Percentiles rank a stretch among this genome's conserved stretches.
These are phyloP conservation scores for Silvanus unidentatus DNA, from an alignment of 2,888 invertebrate species.

Conservation along the genomic window DNA sequence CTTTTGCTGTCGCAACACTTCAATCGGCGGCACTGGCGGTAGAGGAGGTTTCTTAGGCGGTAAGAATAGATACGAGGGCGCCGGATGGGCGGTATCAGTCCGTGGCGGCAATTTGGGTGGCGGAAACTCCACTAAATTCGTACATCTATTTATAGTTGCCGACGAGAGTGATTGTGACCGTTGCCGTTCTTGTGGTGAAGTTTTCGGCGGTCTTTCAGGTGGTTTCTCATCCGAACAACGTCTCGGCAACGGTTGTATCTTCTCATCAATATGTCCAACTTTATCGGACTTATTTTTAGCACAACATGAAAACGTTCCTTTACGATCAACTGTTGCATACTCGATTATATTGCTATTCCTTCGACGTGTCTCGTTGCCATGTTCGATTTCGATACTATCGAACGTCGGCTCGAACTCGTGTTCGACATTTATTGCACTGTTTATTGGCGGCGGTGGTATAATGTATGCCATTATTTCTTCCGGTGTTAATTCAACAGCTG, in stretches of 20 bases:
- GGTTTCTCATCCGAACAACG: constrained; percentile 55
- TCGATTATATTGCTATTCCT: constrained; percentile 61
- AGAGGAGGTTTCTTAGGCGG: constrained; percentile 69
- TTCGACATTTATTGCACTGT: constrained; percentile 20
- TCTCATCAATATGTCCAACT: constrained; percentile 42
- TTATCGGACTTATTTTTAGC: constrained; percentile 55
- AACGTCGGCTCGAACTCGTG: constrained; percentile 15
- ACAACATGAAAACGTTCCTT: constrained; percentile 66
- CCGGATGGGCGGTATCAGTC: constrained; percentile 44
- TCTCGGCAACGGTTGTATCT: constrained; percentile 59
- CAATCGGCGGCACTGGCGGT: constrained; percentile 63
- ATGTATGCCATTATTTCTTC: constrained; percentile 82
- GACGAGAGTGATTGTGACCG: constrained; percentile 52
- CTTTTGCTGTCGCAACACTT: constrained; percentile 55
- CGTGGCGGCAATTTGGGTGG: constrained; percentile 53
- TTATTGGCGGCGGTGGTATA: constrained; percentile 68
- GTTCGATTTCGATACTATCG: neutral
- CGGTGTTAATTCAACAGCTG: constrained; percentile 70
- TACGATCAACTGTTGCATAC: constrained; percentile 66
- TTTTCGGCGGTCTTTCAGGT: constrained; percentile 65
- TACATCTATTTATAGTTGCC: constrained; percentile 37
- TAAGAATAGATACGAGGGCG: constrained; percentile 51
- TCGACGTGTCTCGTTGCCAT: constrained; percentile 17
- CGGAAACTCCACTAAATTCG: constrained; percentile 5
- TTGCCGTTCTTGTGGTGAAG: constrained; percentile 50